Evolutionary conservation across 1,140 invertebrate genomes (phyloP), one percentile per base, ranked within the genome.

Genomic region (Aethina tumida): DNA sequence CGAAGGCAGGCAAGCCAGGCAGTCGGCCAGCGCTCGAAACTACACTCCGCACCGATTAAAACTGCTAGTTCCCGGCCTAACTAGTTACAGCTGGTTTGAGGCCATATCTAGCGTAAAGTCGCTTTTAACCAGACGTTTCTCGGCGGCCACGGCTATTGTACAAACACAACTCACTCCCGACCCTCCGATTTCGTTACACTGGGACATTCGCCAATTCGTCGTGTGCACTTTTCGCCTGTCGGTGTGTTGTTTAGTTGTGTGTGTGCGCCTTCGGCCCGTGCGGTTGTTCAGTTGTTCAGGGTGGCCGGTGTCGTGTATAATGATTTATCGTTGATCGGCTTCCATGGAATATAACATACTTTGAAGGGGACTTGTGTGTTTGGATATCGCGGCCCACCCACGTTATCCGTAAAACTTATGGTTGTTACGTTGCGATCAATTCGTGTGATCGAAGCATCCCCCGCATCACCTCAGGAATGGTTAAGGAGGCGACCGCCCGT

Each of bases 51-150:
- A 53, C 58, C 53, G 55, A 58, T 54, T 55, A 45, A 47, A 60
- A 59, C 58, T 48, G 54, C 55, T 54, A 43, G 43, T 50, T 56
- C 55, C 55, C 51, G 55, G 51, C 49, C 26, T 40, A 61, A 60
- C 59, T 45, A 44, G 59, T 57, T 61, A 22, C 12, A 60, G 39
- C 57, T 50, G 50, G 59, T 59, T 58, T 15, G 21, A 43, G 28
- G 37, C 26, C 39, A 37, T 40, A 47, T 49, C 41, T 40, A 36
- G 33, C 32, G 38, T 34, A 34, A 41, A 52, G 46, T 50, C 43
- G 50, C 43, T 46, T 51, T 29, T 34, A 49, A 49, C 49, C 45
- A 52, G 52, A 49, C 42, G 25, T 37, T 41, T 43, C 49, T 39
- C 35, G 43, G 16, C 40, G 36, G 15, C 17, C 27, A 19, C 25